phyloP scores from a whole-genome alignment of 1,140 invertebrate genomes.

The Amphibalanus amphitrite region DNA sequence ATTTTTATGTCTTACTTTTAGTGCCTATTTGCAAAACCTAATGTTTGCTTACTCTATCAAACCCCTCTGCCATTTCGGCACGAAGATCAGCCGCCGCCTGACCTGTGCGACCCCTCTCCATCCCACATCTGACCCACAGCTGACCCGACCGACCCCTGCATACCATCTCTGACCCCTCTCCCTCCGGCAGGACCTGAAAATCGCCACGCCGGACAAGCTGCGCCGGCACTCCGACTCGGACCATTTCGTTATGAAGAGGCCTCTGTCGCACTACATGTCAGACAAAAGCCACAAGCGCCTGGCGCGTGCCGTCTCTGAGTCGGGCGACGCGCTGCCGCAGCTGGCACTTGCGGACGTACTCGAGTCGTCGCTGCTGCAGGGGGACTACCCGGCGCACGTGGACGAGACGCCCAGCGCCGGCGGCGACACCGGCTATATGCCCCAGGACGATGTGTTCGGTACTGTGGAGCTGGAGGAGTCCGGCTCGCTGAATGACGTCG shows the following conservation, averaged over 20 bases:
- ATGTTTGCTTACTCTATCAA: too few species aligned
- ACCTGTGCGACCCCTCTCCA: too few species aligned
- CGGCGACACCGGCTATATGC: neutral
- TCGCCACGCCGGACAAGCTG: slow-evolving; percentile 29
- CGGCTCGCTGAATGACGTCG: neutral
- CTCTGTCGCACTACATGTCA: neutral
- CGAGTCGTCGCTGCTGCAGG: slow-evolving; percentile 47
- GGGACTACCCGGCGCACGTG: slow-evolving; percentile 31
- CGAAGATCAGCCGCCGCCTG: neutral
- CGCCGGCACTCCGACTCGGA: slow-evolving; percentile 44
- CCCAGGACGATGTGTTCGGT: neutral
- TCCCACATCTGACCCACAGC: too few species aligned
- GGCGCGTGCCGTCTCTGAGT: neutral
- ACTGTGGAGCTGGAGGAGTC: neutral
- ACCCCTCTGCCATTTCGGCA: too few species aligned
- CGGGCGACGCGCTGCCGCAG: slow-evolving; percentile 9
- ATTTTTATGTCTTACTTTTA: too few species aligned
- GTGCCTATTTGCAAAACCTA: too few species aligned
- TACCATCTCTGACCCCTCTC: neutral
- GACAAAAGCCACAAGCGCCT: neutral
- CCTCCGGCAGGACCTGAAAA: neutral
- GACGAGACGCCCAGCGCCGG: neutral
- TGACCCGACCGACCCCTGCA: too few species aligned
- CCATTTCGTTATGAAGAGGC: slow-evolving; percentile 28
- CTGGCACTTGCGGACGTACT: slow-evolving; percentile 23